Evolutionary conservation across 2,113 vertebrate genomes (phyloP).

Genomic region (Apteryx mantelli): DNA sequence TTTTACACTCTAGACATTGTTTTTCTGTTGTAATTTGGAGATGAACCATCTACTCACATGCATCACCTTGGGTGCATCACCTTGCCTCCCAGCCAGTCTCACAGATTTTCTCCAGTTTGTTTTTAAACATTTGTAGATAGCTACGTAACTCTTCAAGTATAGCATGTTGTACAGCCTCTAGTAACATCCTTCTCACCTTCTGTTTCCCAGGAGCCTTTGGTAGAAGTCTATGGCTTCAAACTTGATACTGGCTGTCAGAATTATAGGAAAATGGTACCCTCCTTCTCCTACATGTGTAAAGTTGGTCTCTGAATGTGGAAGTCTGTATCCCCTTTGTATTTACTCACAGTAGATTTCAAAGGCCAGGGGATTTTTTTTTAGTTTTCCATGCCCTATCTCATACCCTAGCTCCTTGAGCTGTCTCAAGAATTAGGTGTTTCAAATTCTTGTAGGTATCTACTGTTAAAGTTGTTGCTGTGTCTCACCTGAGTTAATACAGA

Average conservation of each 20-base stretch:
- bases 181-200: neutral
- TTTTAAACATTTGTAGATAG: neutral
- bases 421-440: neutral
- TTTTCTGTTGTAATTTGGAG: neutral
- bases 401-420: neutral
- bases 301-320: accelerated
- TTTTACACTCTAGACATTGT: neutral
- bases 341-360: neutral
- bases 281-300: neutral
- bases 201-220: neutral
- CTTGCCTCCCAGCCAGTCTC: neutral
- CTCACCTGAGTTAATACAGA: neutral
- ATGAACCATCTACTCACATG: neutral
- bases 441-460: neutral
- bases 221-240: neutral
- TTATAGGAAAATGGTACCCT: accelerated
- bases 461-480: neutral
- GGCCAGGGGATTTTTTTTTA: neutral
- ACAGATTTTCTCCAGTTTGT: neutral
- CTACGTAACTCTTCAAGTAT: neutral
- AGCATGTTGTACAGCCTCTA: neutral
- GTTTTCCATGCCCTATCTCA: neutral
- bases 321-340: neutral
- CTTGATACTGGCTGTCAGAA: neutral
- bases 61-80: neutral